Base-by-base conservation (phyloP, 35 echinoderm and acorn worm genomes). In the Apostichopus japonicus region DNA sequence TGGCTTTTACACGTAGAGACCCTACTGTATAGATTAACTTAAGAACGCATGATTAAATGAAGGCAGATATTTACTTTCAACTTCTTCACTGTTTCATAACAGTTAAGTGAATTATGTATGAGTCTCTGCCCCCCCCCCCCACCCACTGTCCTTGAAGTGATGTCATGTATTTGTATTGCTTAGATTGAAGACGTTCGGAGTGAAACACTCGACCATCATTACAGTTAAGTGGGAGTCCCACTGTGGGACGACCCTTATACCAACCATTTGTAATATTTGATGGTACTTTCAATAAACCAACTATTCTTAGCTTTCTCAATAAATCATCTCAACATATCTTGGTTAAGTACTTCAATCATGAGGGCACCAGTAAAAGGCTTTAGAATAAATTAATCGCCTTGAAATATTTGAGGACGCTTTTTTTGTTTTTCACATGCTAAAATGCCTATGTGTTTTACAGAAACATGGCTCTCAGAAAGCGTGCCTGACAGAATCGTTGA, bases 401-500 rank as follows among this genome's bases (percentile, higher is more conserved):
- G 27, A 33, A 33, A 33, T 33, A n/a, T n/a, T n/a, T n/a, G n/a
- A n/a, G n/a, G n/a, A n/a, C n/a, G n/a, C n/a, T n/a, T n/a, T n/a
- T n/a, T n/a, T n/a, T n/a, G n/a, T n/a, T n/a, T n/a, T n/a, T n/a
- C n/a, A n/a, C n/a, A n/a, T n/a, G n/a, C n/a, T n/a, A n/a, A n/a
- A n/a, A n/a, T n/a, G n/a, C n/a, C n/a, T n/a, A n/a, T n/a, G n/a
- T 90, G 87, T 90, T 90, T 90, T 76, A 90, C 87, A 8, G 90
- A 91, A 77, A 92, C 78, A 21, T 92, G 91, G 91, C 56, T 92
- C 56, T 16, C 14, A 2, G 79, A 72, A 67, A 70, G 22, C 8
- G 79, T 84, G 4, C 79, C 57, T 27, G 56, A 91, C 56, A 91
- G 24, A 62, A 80, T 8, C n/a, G n/a, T n/a, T n/a, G n/a, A n/a